Percentiles rank a stretch among this genome's conserved stretches.
Evolutionary conservation across 1,140 invertebrate species (phyloP).

Genomic region (Sycobia sp.): DNA sequence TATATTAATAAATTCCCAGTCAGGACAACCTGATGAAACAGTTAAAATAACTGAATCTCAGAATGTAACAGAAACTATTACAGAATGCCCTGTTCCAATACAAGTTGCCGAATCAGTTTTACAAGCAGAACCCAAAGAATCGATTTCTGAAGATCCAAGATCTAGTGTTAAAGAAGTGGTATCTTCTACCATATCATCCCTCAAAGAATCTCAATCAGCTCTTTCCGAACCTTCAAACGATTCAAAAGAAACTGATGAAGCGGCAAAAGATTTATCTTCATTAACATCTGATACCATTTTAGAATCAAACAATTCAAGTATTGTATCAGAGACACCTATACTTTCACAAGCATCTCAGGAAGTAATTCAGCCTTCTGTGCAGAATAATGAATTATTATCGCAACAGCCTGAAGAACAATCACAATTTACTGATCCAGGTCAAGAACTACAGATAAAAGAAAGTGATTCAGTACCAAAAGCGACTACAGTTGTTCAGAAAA

Average conservation of each 20-base stretch:
- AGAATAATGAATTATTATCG: too few species aligned
- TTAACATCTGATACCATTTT: not conserved
- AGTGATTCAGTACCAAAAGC: too few species aligned
- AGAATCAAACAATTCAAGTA: not conserved
- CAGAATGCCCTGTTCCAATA: conserved; percentile 48
- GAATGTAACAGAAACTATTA: conserved; percentile 18
- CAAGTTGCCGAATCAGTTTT: conserved; percentile 58
- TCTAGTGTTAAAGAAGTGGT: conserved; percentile 46
- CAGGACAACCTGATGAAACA: not conserved
- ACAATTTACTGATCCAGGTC: too few species aligned
- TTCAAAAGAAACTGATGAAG: conserved; percentile 13
- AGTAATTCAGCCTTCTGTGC: too few species aligned
- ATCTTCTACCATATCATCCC: conserved; percentile 46
- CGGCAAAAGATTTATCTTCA: not conserved
- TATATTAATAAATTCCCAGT: not conserved
- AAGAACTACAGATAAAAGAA: too few species aligned
- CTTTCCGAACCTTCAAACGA: conserved; percentile 35
- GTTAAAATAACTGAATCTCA: too few species aligned
- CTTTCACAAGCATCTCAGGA: not conserved
- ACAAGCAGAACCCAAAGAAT: conserved; percentile 53
- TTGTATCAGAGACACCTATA: not conserved
- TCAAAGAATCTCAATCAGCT: conserved; percentile 62
- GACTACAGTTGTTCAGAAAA: too few species aligned
- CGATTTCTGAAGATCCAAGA: conserved; percentile 45
- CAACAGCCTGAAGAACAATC: too few species aligned